phyloP scores from a whole-genome alignment of 2,888 invertebrate genomes.

The Hemistola chrysoprasaria region DNA sequence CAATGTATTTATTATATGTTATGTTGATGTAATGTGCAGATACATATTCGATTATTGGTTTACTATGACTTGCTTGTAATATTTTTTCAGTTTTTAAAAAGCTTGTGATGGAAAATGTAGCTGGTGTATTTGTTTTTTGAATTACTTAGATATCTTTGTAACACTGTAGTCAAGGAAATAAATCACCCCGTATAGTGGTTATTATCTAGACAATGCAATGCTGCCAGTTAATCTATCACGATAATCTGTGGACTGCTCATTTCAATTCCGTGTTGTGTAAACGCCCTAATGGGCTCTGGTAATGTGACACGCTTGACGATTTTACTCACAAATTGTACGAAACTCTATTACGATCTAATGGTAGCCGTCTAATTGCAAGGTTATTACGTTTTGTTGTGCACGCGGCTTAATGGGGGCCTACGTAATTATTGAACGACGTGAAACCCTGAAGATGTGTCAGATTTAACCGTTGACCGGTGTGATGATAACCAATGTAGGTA shows the following conservation, averaged over 20 bases:
- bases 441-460: conserved; percentile 80
- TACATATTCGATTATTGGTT: no score
- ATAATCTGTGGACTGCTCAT: conserved; percentile 79
- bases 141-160: no score
- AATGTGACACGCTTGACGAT: conserved; percentile 83
- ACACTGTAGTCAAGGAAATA: no score
- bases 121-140: no score
- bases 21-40: no score
- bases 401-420: conserved; percentile 70
- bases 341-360: conserved; percentile 82
- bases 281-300: conserved; percentile 79
- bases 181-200: conserved; percentile 62
- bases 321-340: conserved; percentile 82
- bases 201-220: conserved; percentile 80
- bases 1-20: no score
- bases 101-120: no score
- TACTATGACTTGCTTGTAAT: no score
- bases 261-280: conserved; percentile 81
- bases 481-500: conserved; percentile 45
- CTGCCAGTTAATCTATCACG: conserved; percentile 77
- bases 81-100: no score
- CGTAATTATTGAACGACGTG: conserved; percentile 79
- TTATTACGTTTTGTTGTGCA: conserved; percentile 79
- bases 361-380: conserved; percentile 79
- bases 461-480: conserved; percentile 33